Conservation (phyloP, 2,113 vertebrate genomes). For the Microcebus ravelobensis region DNA sequence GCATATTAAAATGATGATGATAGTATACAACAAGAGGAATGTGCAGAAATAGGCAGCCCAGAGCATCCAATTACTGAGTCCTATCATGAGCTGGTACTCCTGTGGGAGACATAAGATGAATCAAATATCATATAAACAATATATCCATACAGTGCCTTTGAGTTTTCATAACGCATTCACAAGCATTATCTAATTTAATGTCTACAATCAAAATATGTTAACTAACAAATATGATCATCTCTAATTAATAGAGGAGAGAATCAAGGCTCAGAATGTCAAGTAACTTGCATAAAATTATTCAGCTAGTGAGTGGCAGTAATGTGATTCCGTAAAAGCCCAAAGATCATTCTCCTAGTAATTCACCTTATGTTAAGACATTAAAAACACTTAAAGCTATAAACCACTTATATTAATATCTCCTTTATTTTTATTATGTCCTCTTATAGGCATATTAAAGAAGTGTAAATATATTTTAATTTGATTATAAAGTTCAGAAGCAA, state of each 20-base stretch:
- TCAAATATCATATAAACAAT: background rate
- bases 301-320: background rate
- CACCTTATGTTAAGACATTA: background rate
- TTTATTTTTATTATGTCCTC: background rate
- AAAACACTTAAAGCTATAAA: background rate
- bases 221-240: background rate
- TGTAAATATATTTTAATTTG: background rate
- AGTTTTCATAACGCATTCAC: background rate
- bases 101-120: constrained; percentile 76
- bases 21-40: constrained; percentile 93
- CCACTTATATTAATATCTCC: background rate
- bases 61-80: constrained; percentile 96
- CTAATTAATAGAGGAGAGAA: background rate
- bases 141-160: background rate
- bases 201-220: background rate
- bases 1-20: constrained; percentile 91
- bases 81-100: constrained; percentile 99
- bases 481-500: background rate
- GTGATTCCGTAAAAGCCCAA: background rate
- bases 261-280: background rate
- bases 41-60: constrained; percentile 97
- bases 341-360: background rate
- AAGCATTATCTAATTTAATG: background rate
- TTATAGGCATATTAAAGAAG: background rate
- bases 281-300: background rate